Percentiles rank a stretch among this genome's conserved stretches.
These are phyloP conservation scores for Podarcis muralis DNA, from an alignment of 2,113 vertebrate species.

Conservation along the genomic window DNA sequence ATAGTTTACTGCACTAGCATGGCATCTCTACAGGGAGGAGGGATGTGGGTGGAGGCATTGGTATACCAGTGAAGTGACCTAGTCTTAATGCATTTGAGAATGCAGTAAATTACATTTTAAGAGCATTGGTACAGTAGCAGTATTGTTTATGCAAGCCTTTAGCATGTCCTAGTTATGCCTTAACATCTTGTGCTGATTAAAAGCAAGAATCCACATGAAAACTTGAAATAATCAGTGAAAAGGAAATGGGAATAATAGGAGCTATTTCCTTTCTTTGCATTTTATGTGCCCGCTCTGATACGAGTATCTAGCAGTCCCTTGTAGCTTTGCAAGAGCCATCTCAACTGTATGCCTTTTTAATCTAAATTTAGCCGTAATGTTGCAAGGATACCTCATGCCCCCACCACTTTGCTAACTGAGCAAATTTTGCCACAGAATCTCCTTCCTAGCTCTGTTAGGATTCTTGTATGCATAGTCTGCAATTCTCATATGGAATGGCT, in stretches of 20 bases:
- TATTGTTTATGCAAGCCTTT: conserved; percentile 27
- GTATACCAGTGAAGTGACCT: not conserved
- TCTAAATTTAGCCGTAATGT: not conserved
- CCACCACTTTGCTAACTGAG: not conserved
- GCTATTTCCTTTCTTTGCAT: conserved; percentile 9
- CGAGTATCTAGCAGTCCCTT: not conserved
- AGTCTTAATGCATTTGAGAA: conserved; percentile 30
- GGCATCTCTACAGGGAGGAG: not conserved
- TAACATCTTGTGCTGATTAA: conserved; percentile 39
- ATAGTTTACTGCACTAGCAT: not conserved
- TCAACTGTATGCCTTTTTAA: not conserved
- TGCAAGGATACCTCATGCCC: not conserved
- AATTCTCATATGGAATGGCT: conserved; percentile 36
- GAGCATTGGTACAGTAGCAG: not conserved
- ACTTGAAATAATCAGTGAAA: conserved; percentile 37
- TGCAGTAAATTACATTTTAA: conserved; percentile 43
- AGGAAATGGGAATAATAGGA: conserved; percentile 42
- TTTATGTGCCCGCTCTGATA: not conserved
- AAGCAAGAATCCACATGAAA: conserved; percentile 20
- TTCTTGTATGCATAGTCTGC: not conserved
- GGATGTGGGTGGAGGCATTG: not conserved
- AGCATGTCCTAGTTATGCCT: conserved; percentile 43
- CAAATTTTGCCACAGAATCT: not conserved
- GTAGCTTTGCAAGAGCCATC: not conserved
- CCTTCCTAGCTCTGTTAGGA: not conserved